phyloP scores from a whole-genome alignment of 2,797 vertebrate species.

The Scolopax bukidnonensis region DNA sequence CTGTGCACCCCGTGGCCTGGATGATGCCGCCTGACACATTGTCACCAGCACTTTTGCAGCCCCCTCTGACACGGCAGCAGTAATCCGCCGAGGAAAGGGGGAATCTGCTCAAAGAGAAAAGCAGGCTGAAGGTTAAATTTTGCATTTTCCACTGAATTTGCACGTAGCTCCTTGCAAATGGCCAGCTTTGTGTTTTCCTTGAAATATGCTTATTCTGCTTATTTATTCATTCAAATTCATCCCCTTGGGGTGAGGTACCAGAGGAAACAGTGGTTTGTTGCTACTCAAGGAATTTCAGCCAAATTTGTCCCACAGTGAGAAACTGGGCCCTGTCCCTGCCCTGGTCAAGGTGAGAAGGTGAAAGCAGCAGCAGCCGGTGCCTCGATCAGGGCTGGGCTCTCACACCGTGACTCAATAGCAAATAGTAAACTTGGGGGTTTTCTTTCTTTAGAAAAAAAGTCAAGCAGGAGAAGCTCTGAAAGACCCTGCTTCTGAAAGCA shows the following conservation, averaged over 20 bases:
- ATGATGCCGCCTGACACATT: background rate
- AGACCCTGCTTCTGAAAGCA: background rate
- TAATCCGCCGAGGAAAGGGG: background rate
- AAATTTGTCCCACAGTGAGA: fast-evolving
- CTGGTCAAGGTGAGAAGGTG: fast-evolving
- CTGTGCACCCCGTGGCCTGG: background rate
- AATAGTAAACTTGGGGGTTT: fast-evolving
- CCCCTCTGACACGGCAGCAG: background rate
- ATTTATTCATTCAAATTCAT: background rate
- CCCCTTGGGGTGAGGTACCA: background rate
- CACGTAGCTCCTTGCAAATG: fast-evolving
- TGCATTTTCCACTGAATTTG: background rate
- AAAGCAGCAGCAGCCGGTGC: fast-evolving
- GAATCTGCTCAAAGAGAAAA: background rate
- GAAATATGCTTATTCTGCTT: background rate
- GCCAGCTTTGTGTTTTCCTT: background rate
- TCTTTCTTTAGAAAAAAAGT: background rate
- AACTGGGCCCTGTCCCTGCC: fast-evolving
- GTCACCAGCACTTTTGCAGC: background rate
- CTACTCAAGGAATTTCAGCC: background rate
- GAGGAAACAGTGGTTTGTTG: fast-evolving
- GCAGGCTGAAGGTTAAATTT: background rate
- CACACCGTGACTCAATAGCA: fast-evolving
- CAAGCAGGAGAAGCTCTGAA: background rate
- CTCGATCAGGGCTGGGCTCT: background rate